Conservation (phyloP, 2,888 invertebrate species). For the Rutpela maculata region DNA sequence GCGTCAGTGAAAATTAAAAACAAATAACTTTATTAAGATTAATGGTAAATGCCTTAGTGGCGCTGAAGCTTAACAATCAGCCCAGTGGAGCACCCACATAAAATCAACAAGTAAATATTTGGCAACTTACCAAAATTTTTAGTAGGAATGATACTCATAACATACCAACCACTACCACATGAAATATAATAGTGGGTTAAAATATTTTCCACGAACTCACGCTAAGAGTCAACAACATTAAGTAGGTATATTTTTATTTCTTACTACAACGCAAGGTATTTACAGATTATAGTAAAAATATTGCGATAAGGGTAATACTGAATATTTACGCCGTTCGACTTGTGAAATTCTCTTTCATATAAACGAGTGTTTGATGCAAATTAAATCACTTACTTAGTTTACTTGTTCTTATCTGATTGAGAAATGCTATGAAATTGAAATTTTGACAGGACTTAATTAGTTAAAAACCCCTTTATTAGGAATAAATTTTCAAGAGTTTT, state of each 20-base stretch:
- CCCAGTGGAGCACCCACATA: slow-evolving; percentile 24
- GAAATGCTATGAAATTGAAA: slow-evolving; percentile 24
- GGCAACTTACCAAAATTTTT: slow-evolving; percentile 33
- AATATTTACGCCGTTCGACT: slow-evolving; percentile 61
- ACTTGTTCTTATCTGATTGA: slow-evolving; percentile 58
- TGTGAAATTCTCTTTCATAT: slow-evolving; percentile 61
- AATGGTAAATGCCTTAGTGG: slow-evolving; percentile 5
- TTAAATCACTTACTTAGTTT: slow-evolving; percentile 63
- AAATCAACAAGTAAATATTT: slow-evolving; percentile 41
- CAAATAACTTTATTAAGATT: slow-evolving; percentile 30
- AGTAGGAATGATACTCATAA: slow-evolving; percentile 36
- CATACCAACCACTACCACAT: slow-evolving; percentile 25
- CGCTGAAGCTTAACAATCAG: slow-evolving; percentile 1
- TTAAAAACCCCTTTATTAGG: too few species aligned
- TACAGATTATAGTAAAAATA: slow-evolving; percentile 59
- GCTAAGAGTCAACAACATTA: slow-evolving; percentile 49
- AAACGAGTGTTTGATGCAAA: slow-evolving; percentile 66
- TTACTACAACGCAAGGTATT: slow-evolving; percentile 47
- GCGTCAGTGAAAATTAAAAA: slow-evolving; percentile 3
- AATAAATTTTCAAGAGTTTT: too few species aligned
- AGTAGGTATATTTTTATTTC: slow-evolving; percentile 43
- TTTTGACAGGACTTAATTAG: too few species aligned
- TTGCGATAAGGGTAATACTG: slow-evolving; percentile 63
- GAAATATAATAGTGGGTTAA: slow-evolving; percentile 23
- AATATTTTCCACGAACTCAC: slow-evolving; percentile 26